A percentile compares a stretch with the other conserved stretches of the same genome.
Conservation (phyloP, 2,113 vertebrate species). For the Gymnobelideus leadbeateri region DNA sequence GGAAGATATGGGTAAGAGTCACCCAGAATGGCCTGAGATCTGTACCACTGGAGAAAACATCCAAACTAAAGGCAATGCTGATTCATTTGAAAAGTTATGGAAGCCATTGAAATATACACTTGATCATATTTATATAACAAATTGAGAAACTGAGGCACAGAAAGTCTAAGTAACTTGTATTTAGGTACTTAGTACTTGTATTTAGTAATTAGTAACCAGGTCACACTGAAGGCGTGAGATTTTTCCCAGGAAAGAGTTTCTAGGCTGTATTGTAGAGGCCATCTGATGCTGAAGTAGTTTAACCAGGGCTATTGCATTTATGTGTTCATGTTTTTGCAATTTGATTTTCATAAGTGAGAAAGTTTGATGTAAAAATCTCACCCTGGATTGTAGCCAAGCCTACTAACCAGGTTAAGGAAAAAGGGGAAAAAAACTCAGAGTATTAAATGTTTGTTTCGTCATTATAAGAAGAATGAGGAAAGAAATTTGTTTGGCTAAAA, state of each 20-base stretch:
- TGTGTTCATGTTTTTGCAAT: neutral
- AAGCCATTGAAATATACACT: neutral
- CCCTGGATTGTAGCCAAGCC: neutral
- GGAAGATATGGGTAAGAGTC: neutral
- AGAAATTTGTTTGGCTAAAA: neutral
- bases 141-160: neutral
- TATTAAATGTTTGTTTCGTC: neutral
- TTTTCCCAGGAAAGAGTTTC: neutral
- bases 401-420: neutral
- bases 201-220: neutral
- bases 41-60: neutral
- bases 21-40: neutral
- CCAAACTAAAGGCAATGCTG: neutral
- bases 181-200: neutral
- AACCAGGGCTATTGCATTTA: neutral
- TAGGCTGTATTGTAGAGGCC: neutral
- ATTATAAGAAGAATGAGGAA: neutral
- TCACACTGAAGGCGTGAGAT: neutral
- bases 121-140: neutral
- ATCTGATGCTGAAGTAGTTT: neutral
- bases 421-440: neutral
- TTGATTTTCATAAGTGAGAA: neutral
- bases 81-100: neutral
- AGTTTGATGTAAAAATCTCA: neutral
- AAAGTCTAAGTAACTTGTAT: neutral